Conservation (phyloP, 2,888 invertebrate genomes). For the Polietes domitor region DNA sequence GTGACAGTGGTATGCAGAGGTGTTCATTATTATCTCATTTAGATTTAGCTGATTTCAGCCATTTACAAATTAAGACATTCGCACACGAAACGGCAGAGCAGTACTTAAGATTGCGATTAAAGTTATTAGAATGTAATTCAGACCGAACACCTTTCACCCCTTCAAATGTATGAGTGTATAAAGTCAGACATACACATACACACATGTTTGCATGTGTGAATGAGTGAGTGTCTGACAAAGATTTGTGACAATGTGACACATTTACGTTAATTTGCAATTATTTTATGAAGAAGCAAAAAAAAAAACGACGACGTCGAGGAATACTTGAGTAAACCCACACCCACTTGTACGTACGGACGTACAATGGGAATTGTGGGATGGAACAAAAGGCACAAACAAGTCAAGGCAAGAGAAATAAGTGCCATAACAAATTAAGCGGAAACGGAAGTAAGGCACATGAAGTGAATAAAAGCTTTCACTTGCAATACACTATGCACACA, state of each 20-base stretch:
- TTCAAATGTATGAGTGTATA: background rate
- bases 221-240: background rate
- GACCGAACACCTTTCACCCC: background rate
- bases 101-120: background rate
- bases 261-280: background rate
- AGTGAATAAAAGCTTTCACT: background rate
- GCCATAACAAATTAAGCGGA: background rate
- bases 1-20: too few species aligned
- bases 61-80: background rate
- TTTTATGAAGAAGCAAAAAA: background rate
- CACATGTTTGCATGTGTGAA: background rate
- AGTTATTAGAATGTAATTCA: background rate
- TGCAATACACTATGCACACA: background rate
- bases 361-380: background rate
- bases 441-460: slow-evolving; percentile 6
- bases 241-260: background rate
- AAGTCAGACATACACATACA: background rate
- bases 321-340: background rate
- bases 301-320: background rate
- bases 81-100: background rate
- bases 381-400: background rate
- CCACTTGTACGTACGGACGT: background rate
- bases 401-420: background rate
- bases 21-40: too few species aligned
- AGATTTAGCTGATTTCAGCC: too few species aligned